Base-by-base conservation (phyloP, 2,113 vertebrate species). In the Vombatus ursinus region DNA sequence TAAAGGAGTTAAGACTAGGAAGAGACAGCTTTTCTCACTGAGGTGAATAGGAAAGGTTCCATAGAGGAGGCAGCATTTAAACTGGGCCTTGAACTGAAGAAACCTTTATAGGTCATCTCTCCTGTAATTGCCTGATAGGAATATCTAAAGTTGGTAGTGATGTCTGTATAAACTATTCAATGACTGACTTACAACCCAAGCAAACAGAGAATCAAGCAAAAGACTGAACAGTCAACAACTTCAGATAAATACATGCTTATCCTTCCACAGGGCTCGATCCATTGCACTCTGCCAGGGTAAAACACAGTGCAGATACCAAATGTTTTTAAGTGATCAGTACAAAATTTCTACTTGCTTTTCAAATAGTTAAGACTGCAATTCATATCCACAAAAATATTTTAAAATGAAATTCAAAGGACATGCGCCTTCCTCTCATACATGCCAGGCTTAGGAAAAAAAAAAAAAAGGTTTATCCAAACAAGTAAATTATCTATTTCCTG, bases 201-300 rank as follows among this genome's bases (percentile, higher is more conserved):
- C 96, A 96, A 94, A 96, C 90, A 93, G 95, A 95, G 91, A 93
- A 94, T 8, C 52, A 97, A 97, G 95, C 9, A 96, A 96, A 96
- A 96, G 94, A 98, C 97, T 95, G 96, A 95, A 95, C 94, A 84
- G 90, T 90, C 5, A 95, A 95, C 44, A 93, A 89, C 96, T 0
- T n/a, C 89, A 91, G 91, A 93, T 19, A 3, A 37, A 44, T 19
- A 49, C 24, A 90, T 57, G n/a, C 50, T 61, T 54, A 94, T 93
- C 89, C 96, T 0, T 96, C 91, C 50, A 51, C 95, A 91, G 94
- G 3, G 50, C 91, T 11, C 0, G 54, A 91, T 0, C 3, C 37
- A 52, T 84, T 53, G 16, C 12, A 95, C 90, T 6, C 0, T 8
- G 94, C 97, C 0, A 1, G 61, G 0, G 50, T 94, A 50, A 0